Base-by-base conservation (phyloP, 2,113 vertebrate species). In the Engraulis encrasicolus region DNA sequence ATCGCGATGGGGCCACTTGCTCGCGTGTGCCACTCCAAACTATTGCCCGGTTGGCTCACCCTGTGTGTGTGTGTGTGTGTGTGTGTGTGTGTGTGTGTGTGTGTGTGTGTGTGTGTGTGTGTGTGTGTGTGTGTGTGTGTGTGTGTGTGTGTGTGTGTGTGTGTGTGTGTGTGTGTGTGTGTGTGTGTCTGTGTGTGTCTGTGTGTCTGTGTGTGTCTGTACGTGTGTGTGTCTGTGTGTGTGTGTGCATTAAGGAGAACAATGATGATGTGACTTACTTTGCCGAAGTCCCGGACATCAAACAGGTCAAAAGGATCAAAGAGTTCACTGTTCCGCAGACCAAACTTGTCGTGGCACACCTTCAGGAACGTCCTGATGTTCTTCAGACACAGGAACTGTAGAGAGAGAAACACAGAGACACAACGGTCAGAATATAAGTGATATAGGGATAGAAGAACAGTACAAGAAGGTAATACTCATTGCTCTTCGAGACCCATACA, bases 291-390 rank as follows among this genome's bases (percentile, higher is more conserved):
- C 77, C 98, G 94, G n/a, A 99, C 98, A 0, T 99, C 98, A 0
- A 99, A 99, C 81, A 99, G 97, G 92, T 99, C 98, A 0, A 99
- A 99, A 9, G 98, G 98, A 89, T 99, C 98, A 0, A 99, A 99
- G 1, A 99, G 96, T 84, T 99, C 98, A 0, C 97, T 98, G 96
- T 96, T 99, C 48, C 98, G 93, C 20, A 99, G 90, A 18, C 96
- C 97, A 0, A 99, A 99, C 84, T 97, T 98, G 88, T 99, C 98
- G 0, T 99, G 98, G 83, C 98, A 99, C 80, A 99, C 97, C 88
- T 97, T 99, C 0, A 99, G 95, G 92, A 99, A 99, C 0, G 97
- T 99, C 34, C 98, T 93, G 86, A 99, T 99, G 90, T 99, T 99
- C 95, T 99, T 99, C 95, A 99, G 31, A 37, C 98, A 99, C 83